These are phyloP conservation scores for Drosophila novamexicana DNA, from an alignment of 1,140 invertebrate genomes.

Conservation along the genomic window DNA sequence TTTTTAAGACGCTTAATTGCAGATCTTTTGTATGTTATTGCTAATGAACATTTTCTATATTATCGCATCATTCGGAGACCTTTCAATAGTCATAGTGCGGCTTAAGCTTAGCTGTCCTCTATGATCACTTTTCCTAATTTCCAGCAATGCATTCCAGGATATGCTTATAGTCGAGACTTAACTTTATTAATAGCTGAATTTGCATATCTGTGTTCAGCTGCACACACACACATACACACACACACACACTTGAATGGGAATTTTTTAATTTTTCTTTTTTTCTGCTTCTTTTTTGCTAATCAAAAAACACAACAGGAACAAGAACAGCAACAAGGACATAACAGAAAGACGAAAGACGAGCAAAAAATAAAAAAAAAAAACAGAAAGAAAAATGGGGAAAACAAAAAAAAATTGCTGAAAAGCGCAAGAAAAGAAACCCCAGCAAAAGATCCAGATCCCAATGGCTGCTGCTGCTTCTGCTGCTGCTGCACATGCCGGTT, in stretches of 20 bases:
- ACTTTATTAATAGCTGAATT: background rate
- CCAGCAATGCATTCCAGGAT: conserved; percentile 3
- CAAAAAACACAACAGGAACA: conserved; percentile 73
- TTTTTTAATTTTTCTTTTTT: conserved; percentile 68
- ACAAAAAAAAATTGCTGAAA: conserved; percentile 6
- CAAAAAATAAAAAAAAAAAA: conserved; percentile 4
- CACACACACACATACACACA: conserved; percentile 27
- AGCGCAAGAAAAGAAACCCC: conserved; percentile 20
- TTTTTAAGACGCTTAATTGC: too few relatives aligned
- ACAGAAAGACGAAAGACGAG: background rate
- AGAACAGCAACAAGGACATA: conserved; percentile 15
- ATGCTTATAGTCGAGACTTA: background rate
- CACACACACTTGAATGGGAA: conserved; percentile 30
- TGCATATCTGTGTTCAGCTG: conserved; percentile 36
- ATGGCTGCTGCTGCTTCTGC: background rate
- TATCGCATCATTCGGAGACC: too few relatives aligned
- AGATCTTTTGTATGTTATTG: too few relatives aligned
- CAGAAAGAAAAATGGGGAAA: background rate
- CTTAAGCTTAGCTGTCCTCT: too few relatives aligned
- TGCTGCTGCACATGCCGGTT: conserved; percentile 61
- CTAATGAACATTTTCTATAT: too few relatives aligned
- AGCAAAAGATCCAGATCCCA: conserved; percentile 33
- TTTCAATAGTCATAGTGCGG: too few relatives aligned
- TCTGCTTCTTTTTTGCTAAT: conserved; percentile 63
- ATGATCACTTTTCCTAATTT: too few relatives aligned